Base-by-base conservation (phyloP, 2,888 invertebrate species). In the Rhamphomyia laevipes region DNA sequence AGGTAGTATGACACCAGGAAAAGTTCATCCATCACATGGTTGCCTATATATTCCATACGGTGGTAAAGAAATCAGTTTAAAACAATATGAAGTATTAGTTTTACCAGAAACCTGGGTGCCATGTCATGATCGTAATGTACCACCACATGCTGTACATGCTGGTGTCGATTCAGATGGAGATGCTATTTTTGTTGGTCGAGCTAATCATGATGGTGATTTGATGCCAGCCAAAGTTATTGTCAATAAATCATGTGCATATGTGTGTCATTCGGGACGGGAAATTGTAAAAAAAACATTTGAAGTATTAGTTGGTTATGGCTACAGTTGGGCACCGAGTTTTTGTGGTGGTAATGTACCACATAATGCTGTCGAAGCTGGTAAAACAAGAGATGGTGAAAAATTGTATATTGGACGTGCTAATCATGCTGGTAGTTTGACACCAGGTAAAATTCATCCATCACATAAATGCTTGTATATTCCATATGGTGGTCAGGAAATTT, bases 211-310 rank as follows among this genome's bases (percentile, higher is more conserved):
- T 17, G 78, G 78, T 7, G 80, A 81, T 58, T 66, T 76, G 62
- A 57, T 81, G 17, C 80, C 80, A 2, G 80, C 80, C 2, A 81
- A 81, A 68, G 74, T 81, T 1, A 75, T 80, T 30, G 79, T 80
- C 2, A 73, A 65, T 43, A 77, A 74, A 61, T 62, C 69, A 17
- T 72, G 73, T 33, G 78, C 76, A 12, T 81, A 80, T 56, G 68
- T 80, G 10, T 65, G 74, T 9, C 71, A 73, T 53, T 72, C 67
- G 23, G 80, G 80, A 3, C 63, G 71, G 13, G 81, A 81, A 63
- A 70, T 75, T 55, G 60, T 67, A 1, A 76, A 77, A 57, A 59
- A 73, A 46, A 67, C 72, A 38, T 80, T 66, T 57, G 77, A 77
- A 58, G 70, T 76, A 40, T 63, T 78, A 30, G 73, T 74, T 50